phyloP scores from a whole-genome alignment of 64 coral and sea anemone species.

The Actinia tenebrosa region DNA sequence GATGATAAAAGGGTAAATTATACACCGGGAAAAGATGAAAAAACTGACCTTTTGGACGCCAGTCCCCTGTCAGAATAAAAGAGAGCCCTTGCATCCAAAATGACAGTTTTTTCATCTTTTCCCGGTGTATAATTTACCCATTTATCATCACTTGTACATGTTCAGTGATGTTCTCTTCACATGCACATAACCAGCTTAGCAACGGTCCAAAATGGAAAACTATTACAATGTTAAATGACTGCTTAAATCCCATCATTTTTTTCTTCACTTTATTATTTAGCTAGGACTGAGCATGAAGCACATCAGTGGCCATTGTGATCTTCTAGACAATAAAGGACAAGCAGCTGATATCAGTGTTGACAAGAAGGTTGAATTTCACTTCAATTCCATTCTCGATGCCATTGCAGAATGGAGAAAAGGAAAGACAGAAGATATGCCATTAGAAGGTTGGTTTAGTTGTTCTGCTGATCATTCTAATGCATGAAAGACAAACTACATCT shows the following conservation, averaged over 20 bases:
- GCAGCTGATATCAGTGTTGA: slow-evolving; percentile 55
- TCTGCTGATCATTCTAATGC: no score
- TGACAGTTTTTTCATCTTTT: no score
- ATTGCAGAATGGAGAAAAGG: slow-evolving; percentile 61
- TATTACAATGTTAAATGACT: neutral
- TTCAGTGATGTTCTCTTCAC: no score
- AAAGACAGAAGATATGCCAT: slow-evolving; percentile 48
- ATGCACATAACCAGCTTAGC: no score
- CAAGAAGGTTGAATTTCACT: slow-evolving; percentile 95
- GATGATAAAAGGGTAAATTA: no score
- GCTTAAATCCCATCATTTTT: neutral
- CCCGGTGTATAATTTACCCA: no score
- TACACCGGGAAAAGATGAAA: no score
- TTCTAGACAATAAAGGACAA: slow-evolving; percentile 68
- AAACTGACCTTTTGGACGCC: no score
- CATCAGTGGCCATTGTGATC: slow-evolving; percentile 77
- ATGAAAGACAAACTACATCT: neutral
- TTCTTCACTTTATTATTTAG: slow-evolving; percentile 22
- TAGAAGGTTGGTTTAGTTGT: slow-evolving; percentile 57
- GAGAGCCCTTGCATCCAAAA: no score
- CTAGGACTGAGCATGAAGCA: slow-evolving; percentile 75
- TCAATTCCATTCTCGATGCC: slow-evolving; percentile 82
- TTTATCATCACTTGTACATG: no score
- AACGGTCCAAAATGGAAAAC: neutral
- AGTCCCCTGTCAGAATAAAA: no score